phyloP scores from a whole-genome alignment of 2,888 invertebrate species.

The Anthrax anthrax region DNA sequence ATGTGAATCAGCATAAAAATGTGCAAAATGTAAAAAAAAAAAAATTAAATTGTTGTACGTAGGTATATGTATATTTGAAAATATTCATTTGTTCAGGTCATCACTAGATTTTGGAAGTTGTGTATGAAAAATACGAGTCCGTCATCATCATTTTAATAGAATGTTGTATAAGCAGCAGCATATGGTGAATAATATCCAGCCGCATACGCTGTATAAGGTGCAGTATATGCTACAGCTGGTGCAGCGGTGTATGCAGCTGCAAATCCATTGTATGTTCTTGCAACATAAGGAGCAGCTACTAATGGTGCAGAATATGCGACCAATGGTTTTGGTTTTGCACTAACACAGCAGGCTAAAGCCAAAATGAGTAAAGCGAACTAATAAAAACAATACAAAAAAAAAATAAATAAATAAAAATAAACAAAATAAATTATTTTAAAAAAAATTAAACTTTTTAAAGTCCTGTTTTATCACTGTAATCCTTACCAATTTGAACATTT shows the following conservation, averaged over 20 bases:
- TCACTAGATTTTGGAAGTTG: too few relatives aligned
- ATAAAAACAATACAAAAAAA: too few relatives aligned
- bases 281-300: neutral
- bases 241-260: neutral
- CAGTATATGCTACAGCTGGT: neutral
- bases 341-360: neutral
- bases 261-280: neutral
- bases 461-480: neutral
- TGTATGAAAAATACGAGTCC: too few relatives aligned
- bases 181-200: neutral
- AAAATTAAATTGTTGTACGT: too few relatives aligned
- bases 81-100: too few relatives aligned
- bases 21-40: too few relatives aligned
- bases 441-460: neutral
- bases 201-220: neutral
- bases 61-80: too few relatives aligned
- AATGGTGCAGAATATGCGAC: neutral
- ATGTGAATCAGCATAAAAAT: too few relatives aligned
- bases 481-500: conserved; percentile 2
- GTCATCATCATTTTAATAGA: neutral
- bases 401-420: too few relatives aligned
- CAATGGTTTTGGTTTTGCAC: neutral
- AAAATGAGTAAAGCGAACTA: neutral
- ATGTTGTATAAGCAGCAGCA: neutral
- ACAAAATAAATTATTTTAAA: neutral